Percentiles rank a stretch among this genome's conserved stretches.
These are phyloP conservation scores for Passerina amoena DNA, from an alignment of 2,113 vertebrate species.

Conservation along the genomic window DNA sequence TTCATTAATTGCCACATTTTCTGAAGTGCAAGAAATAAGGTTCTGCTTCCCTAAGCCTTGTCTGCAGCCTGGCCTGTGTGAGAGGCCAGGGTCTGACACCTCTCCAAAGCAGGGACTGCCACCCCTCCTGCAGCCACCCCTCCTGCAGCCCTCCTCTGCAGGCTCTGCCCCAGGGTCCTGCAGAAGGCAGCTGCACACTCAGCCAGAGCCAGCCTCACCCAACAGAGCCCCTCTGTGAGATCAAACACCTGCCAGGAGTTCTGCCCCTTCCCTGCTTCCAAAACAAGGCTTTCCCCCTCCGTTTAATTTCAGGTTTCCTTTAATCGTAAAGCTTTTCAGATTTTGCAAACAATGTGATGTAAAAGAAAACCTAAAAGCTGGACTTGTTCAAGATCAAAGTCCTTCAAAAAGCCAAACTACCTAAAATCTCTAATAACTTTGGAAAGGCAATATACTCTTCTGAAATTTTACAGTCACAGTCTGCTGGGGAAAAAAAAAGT, in stretches of 20 bases:
- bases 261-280: not conserved
- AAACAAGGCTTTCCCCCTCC: not conserved
- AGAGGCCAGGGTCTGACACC: accelerated
- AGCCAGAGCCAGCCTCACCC: not conserved
- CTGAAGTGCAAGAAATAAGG: accelerated
- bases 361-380: not conserved
- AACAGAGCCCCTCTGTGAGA: not conserved
- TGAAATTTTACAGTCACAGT: not conserved
- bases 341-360: not conserved
- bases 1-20: not conserved
- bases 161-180: not conserved
- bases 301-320: not conserved
- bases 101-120: accelerated
- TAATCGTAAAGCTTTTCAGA: not conserved
- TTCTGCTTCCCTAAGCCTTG: not conserved
- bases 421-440: not conserved
- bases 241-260: not conserved
- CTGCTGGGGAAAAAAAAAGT: not conserved
- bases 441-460: not conserved
- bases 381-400: not conserved
- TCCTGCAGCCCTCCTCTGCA: not conserved
- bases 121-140: not conserved
- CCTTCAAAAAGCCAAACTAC: not conserved
- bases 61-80: not conserved
- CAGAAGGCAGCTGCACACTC: not conserved